Evolutionary conservation across 2,113 vertebrate species (phyloP).

Genomic region (Merops nubicus): DNA sequence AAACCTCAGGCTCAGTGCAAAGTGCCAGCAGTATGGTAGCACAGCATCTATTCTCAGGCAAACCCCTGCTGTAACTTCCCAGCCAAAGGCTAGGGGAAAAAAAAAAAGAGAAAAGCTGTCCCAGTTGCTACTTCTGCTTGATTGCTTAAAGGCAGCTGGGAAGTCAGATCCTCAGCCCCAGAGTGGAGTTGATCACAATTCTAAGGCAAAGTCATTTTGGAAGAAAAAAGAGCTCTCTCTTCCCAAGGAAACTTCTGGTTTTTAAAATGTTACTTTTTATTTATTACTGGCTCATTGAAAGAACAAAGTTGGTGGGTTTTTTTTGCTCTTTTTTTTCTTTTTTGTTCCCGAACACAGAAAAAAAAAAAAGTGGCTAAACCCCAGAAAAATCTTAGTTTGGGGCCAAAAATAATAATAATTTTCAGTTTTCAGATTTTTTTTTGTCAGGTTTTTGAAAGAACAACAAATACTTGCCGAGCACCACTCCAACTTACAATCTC

Average conservation of each 20-base stretch:
- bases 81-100: neutral
- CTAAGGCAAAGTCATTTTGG: slow-evolving; percentile 35
- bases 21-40: slow-evolving; percentile 51
- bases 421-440: slow-evolving; percentile 46
- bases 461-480: slow-evolving; percentile 39
- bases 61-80: neutral
- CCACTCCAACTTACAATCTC: neutral
- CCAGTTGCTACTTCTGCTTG: neutral
- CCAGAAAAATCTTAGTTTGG: slow-evolving; percentile 14
- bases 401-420: slow-evolving; percentile 63
- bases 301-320: slow-evolving; percentile 50
- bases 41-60: slow-evolving; percentile 8
- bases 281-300: slow-evolving; percentile 62
- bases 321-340: neutral
- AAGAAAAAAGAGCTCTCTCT: slow-evolving; percentile 19
- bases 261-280: slow-evolving; percentile 19
- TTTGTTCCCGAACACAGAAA: slow-evolving; percentile 23
- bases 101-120: neutral
- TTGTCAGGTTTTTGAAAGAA: slow-evolving; percentile 54
- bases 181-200: neutral
- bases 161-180: neutral
- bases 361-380: slow-evolving; percentile 21
- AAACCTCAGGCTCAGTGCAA: slow-evolving; percentile 13
- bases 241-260: slow-evolving; percentile 54
- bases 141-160: slow-evolving; percentile 31